Conservation (phyloP, 2,888 invertebrate species). For the Cyrtodaria siliqua region DNA sequence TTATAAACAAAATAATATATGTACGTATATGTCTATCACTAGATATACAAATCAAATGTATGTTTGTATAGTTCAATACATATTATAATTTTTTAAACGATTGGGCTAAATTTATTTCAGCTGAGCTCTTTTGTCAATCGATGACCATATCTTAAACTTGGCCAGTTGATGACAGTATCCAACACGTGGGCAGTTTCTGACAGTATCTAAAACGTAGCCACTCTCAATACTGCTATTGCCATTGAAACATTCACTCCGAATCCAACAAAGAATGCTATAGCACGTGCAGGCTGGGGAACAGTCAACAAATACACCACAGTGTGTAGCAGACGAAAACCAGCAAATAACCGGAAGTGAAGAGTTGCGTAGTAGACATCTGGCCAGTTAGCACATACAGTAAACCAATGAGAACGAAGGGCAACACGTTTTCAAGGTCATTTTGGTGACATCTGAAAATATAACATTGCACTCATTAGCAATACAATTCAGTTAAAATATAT, state of each 20-base stretch:
- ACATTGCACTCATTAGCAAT: constrained; percentile 53
- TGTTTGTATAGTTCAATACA: too few species aligned
- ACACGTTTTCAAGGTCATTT: constrained; percentile 92
- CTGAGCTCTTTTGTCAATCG: too few species aligned
- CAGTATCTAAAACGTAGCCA: constrained; percentile 30
- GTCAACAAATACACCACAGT: constrained; percentile 89
- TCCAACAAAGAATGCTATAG: constrained; percentile 86
- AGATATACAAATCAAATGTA: too few species aligned
- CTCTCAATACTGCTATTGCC: constrained; percentile 79
- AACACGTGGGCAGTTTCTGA: too few species aligned
- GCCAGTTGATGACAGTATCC: too few species aligned
- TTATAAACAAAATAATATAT: too few species aligned
- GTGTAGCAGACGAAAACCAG: constrained; percentile 88
- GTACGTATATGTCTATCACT: too few species aligned
- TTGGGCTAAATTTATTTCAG: too few species aligned
- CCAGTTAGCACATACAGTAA: constrained; percentile 89
- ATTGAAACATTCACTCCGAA: constrained; percentile 87
- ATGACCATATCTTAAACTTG: too few species aligned
- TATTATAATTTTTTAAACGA: too few species aligned
- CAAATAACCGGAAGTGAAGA: constrained; percentile 88
- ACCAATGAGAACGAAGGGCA: constrained; percentile 89
- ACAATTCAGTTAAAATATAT: constrained; percentile 18
- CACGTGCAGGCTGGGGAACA: constrained; percentile 89
- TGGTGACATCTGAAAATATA: constrained; percentile 89
- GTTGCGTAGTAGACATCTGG: constrained; percentile 88